Evolutionary conservation across 2,113 vertebrate genomes (phyloP).

Genomic region (Seriola quinqueradiata): DNA sequence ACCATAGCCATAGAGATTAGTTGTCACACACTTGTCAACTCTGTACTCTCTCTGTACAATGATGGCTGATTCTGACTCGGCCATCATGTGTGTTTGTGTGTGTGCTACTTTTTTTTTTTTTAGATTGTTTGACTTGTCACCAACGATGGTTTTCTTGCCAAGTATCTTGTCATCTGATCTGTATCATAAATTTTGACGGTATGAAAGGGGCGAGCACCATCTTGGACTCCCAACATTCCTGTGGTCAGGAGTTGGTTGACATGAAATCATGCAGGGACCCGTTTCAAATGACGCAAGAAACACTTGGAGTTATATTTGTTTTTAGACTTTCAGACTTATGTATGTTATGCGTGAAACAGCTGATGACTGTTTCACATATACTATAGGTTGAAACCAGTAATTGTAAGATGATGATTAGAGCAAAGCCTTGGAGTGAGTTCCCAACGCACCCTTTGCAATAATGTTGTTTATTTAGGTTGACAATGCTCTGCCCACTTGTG

Average conservation of each 20-base stretch:
- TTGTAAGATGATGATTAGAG: neutral
- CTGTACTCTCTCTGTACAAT: slow-evolving; percentile 25
- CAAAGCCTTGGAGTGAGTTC: slow-evolving; percentile 14
- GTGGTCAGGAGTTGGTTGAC: neutral
- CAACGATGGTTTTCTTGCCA: slow-evolving; percentile 13
- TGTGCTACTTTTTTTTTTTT: neutral
- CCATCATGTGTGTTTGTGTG: neutral
- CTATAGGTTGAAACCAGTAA: slow-evolving; percentile 1
- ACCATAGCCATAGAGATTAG: slow-evolving; percentile 62
- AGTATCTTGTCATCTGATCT: slow-evolving; percentile 8
- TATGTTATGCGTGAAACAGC: too few relatives aligned
- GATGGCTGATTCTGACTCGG: slow-evolving; percentile 24
- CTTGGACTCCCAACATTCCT: neutral
- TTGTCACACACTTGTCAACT: slow-evolving; percentile 64
- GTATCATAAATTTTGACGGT: neutral
- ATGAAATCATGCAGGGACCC: neutral
- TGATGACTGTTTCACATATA: neutral
- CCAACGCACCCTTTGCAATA: slow-evolving; percentile 26
- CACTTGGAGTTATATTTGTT: neutral
- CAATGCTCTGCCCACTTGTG: neutral
- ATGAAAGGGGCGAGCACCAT: neutral
- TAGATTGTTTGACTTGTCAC: neutral
- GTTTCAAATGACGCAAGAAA: neutral
- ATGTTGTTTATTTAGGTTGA: slow-evolving; percentile 42
- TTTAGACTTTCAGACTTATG: neutral